Conservation (phyloP, 2,797 vertebrate species). For the Anabas testudineus region DNA sequence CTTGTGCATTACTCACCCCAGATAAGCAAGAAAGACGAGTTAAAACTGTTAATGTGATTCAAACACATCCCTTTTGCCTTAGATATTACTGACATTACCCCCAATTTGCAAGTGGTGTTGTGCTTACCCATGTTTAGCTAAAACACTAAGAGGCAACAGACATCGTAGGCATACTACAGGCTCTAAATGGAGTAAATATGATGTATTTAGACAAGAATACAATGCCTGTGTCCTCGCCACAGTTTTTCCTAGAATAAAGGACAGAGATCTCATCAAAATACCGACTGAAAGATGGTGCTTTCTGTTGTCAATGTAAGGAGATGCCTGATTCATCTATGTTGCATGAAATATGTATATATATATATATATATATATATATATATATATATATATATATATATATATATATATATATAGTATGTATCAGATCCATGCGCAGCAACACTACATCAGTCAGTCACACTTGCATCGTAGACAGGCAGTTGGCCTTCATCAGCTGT, state of each 20-base stretch:
- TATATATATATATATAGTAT: conserved; percentile 47
- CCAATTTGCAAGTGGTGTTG: conserved; percentile 24
- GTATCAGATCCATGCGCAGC: conserved; percentile 34
- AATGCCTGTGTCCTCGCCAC: conserved; percentile 19
- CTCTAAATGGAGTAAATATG: conserved; percentile 61
- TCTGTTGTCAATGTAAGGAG: conserved; percentile 15
- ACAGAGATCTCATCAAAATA: conserved; percentile 53
- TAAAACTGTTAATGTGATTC: conserved; percentile 19
- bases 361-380: no score
- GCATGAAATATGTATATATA: conserved; percentile 26
- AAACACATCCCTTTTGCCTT: conserved; percentile 35
- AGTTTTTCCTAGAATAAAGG: conserved; percentile 35
- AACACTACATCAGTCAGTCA: conserved; percentile 48
- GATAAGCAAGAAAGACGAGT: conserved; percentile 1
- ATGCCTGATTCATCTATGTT: conserved; percentile 40
- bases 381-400: no score
- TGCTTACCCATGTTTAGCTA: conserved; percentile 56
- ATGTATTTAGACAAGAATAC: conserved; percentile 68
- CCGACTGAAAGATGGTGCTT: conserved; percentile 23
- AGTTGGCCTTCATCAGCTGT: conserved; percentile 65
- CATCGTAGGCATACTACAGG: conserved; percentile 23
- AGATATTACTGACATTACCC: conserved; percentile 55
- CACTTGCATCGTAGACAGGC: conserved; percentile 59
- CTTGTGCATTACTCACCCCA: background rate
- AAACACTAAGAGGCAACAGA: conserved; percentile 56